These are phyloP conservation scores for Caenorhabditis becei DNA, from an alignment of 2,888 invertebrate genomes.

Conservation along the genomic window DNA sequence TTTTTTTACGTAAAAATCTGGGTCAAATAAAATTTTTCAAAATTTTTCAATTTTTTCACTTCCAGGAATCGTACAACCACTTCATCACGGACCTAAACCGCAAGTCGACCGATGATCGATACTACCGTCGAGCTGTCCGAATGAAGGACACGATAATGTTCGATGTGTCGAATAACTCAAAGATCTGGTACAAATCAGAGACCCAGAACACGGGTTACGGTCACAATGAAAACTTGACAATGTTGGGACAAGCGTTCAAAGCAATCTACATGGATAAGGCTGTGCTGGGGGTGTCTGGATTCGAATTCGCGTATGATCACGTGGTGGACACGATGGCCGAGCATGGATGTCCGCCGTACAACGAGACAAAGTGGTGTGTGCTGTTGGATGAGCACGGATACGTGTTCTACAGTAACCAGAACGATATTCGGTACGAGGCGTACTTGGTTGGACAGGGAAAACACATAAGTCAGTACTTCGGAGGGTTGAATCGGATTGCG, in stretches of 20 bases:
- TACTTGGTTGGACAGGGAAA: conserved; percentile 63
- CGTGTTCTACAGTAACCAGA: conserved; percentile 77
- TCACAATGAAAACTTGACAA: conserved; percentile 76
- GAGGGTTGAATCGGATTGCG: conserved; percentile 77
- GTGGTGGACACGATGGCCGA: conserved; percentile 73
- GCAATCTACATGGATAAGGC: conserved; percentile 78
- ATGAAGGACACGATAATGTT: conserved; percentile 78
- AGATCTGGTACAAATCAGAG: conserved; percentile 76
- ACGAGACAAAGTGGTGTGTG: conserved; percentile 73
- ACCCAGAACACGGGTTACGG: conserved; percentile 74
- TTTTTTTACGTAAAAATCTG: too few species aligned
- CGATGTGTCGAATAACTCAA: conserved; percentile 76
- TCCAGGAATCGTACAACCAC: conserved; percentile 75
- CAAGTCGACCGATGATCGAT: conserved; percentile 78
- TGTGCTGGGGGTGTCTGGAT: conserved; percentile 78
- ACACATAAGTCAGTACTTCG: conserved; percentile 77
- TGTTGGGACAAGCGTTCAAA: conserved; percentile 77
- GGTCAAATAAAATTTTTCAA: not conserved
- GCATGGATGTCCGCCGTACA: conserved; percentile 74
- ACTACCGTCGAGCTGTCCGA: conserved; percentile 79
- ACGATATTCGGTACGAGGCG: conserved; percentile 69
- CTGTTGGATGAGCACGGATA: conserved; percentile 80
- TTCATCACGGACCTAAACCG: conserved; percentile 78
- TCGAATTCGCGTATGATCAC: conserved; percentile 79
- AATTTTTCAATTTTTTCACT: not conserved